A percentile compares a stretch with the other conserved stretches of the same genome.
These are phyloP conservation scores for Lycodopsis pacificus DNA, from an alignment of 2,797 vertebrate genomes.

Conservation along the genomic window DNA sequence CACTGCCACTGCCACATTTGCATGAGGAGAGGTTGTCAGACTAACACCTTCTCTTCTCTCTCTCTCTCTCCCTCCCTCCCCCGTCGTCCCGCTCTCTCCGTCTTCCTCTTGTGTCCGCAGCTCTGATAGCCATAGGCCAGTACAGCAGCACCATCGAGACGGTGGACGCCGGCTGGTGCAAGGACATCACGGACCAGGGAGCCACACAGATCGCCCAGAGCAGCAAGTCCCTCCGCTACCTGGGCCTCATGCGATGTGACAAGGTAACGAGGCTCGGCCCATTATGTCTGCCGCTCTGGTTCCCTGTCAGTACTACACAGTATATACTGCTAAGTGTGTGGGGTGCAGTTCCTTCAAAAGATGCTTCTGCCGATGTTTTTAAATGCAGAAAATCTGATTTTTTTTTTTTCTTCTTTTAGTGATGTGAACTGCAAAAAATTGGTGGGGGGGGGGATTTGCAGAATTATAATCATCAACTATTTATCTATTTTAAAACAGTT, in stretches of 20 bases:
- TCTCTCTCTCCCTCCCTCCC: not conserved
- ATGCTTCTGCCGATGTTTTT: not conserved
- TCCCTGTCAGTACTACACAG: slow-evolving; percentile 6
- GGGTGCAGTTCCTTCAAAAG: not conserved
- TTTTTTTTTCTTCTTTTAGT: not conserved
- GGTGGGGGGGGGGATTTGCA: no score
- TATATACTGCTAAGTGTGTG: not conserved
- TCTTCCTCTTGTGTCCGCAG: slow-evolving; percentile 76
- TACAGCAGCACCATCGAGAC: slow-evolving; percentile 98
- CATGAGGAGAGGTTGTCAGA: slow-evolving; percentile 76
- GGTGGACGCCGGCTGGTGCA: slow-evolving; percentile 98
- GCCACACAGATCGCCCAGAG: slow-evolving; percentile 96
- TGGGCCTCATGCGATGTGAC: slow-evolving; percentile 98
- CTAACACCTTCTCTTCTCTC: slow-evolving; percentile 74
- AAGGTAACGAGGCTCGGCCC: slow-evolving; percentile 86
- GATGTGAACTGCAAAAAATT: not conserved
- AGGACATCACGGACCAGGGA: slow-evolving; percentile 97
- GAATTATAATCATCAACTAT: no score
- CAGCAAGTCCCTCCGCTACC: slow-evolving; percentile 96
- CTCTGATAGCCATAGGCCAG: slow-evolving; percentile 95
- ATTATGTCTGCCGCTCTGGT: slow-evolving; percentile 22
- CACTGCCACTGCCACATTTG: slow-evolving; percentile 70
- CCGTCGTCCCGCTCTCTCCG: not conserved
- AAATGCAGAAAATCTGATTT: not conserved
- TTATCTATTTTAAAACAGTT: no score